Base-by-base conservation (phyloP, 2,888 invertebrate genomes). In the Ametastegia equiseti region DNA sequence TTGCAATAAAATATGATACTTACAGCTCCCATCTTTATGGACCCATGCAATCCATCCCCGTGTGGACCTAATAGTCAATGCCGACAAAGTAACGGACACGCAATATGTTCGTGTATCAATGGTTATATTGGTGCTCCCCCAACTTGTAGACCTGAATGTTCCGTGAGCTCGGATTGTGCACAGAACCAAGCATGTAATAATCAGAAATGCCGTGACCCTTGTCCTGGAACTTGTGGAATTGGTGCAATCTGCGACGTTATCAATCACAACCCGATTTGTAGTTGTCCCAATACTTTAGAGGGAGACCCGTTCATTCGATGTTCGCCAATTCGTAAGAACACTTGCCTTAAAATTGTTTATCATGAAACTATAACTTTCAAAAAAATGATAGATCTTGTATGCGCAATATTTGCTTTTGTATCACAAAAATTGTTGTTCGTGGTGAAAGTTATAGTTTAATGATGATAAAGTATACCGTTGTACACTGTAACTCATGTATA, bases 41-140 rank as follows among this genome's bases (percentile, higher is more conserved):
- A 96, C 90, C 95, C 95, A n/a, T 95, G 95, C 87, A 93, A 93
- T 84, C 95, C 95, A 36, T 93, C 94, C 77, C 97, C 97, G 0
- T 97, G 97, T 90, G 97, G 97, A 73, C 95, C 96, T 0, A 96
- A 96, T 89, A 96, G 96, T 88, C 95, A 95, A 90, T 97, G 96
- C 89, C 94, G 95, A 83, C 94, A 94, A 88, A 93, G 95, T 81
- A 96, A 96, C 91, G 94, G 93, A 77, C 96, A 96, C 92, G 95
- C 95, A 47, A 95, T 94, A 33, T 96, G 95, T 91, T 96, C 95
- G 75, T 96, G 95, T 90, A 92, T 96, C 80, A 91, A 93, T 77
- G 95, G 95, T 83, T 97, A 93, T 88, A 93, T 95, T 67, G 97
- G 97, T 83, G 94, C 94, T 84, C 97, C 97, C 57, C 97, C 97